phyloP scores from a whole-genome alignment of 1,140 invertebrate genomes.

The Lepidurus arcticus region DNA sequence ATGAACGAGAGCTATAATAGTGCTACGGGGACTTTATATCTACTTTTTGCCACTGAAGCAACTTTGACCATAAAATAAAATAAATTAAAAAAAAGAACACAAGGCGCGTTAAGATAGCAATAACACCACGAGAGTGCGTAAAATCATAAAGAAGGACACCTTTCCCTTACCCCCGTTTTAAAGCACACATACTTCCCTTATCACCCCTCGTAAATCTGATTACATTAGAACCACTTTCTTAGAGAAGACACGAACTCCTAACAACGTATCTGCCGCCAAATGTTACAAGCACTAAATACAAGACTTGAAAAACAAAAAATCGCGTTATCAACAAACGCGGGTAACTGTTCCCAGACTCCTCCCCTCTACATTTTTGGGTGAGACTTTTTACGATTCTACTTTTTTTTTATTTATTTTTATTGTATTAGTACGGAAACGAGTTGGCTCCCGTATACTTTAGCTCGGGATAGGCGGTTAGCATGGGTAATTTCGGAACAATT shows the following conservation, averaged over 20 bases:
- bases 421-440: too few relatives aligned
- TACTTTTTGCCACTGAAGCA: background rate
- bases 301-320: too few relatives aligned
- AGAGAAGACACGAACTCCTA: background rate
- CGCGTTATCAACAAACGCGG: too few relatives aligned
- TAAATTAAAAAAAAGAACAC: background rate
- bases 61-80: background rate
- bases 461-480: too few relatives aligned
- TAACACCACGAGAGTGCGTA: background rate
- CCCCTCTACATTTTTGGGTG: too few relatives aligned
- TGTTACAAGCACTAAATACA: too few relatives aligned
- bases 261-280: too few relatives aligned
- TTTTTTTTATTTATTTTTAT: too few relatives aligned
- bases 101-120: background rate
- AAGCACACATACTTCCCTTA: background rate
- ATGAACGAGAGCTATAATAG: background rate
- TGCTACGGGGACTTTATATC: background rate
- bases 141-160: background rate
- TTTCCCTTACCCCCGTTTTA: background rate
- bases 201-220: constrained; percentile 5
- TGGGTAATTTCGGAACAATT: too few relatives aligned
- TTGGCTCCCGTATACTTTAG: too few relatives aligned
- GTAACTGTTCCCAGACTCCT: too few relatives aligned
- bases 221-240: background rate
- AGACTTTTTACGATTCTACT: too few relatives aligned